phyloP scores from a whole-genome alignment of 2,888 invertebrate species.

The Limnephilus marmoratus region DNA sequence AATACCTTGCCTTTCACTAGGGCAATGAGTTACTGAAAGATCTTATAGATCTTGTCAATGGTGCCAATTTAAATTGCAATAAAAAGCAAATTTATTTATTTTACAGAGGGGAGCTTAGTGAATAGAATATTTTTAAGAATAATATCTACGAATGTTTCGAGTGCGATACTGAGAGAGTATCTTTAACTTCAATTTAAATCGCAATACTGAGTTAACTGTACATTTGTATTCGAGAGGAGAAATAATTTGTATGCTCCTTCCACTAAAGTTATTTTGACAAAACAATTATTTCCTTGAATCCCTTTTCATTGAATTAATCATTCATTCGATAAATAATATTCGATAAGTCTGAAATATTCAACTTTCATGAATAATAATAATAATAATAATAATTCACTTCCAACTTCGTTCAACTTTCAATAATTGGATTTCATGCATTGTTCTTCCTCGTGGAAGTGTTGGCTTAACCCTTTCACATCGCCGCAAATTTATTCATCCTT shows the following conservation, averaged over 20 bases:
- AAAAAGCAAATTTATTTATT: too few species aligned
- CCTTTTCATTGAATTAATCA: not conserved
- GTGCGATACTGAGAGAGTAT: not conserved
- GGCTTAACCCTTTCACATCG: conserved; percentile 5
- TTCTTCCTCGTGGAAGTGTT: not conserved
- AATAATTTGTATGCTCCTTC: not conserved
- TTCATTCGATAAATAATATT: not conserved
- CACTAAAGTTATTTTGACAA: too few species aligned
- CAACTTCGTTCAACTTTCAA: conserved; percentile 15
- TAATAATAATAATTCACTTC: not conserved
- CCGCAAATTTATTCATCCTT: conserved; percentile 34
- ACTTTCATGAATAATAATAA: not conserved
- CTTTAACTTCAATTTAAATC: not conserved
- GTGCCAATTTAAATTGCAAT: too few species aligned
- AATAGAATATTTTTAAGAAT: too few species aligned
- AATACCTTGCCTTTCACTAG: too few species aligned
- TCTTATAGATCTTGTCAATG: too few species aligned
- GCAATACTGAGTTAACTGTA: not conserved
- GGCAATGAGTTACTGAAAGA: too few species aligned
- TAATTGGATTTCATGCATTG: conserved; percentile 29
- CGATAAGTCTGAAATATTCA: not conserved
- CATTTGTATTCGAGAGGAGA: not conserved
- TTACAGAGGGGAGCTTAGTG: too few species aligned
- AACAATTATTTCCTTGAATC: not conserved
- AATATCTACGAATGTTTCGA: not conserved